Evolutionary conservation across 2,113 vertebrate genomes (phyloP).

Genomic region (Heterotilapia buettikoferi): DNA sequence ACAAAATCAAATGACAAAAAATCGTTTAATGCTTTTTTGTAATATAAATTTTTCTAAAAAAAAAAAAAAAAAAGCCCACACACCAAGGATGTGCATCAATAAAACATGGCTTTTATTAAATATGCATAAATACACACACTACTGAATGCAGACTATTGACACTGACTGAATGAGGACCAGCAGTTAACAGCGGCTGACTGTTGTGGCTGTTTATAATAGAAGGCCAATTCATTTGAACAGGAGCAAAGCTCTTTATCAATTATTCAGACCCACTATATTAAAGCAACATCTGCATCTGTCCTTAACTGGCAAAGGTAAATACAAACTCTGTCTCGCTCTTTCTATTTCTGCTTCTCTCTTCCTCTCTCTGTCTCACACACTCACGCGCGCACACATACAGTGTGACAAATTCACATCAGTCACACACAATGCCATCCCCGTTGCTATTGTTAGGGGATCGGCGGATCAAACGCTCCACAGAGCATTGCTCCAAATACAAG

Average conservation of each 20-base stretch:
- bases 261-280: constrained; percentile 58
- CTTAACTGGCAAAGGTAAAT: constrained; percentile 60
- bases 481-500: constrained; percentile 61
- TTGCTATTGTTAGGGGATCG: constrained; percentile 67
- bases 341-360: not conserved
- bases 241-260: constrained; percentile 65
- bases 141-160: constrained; percentile 54
- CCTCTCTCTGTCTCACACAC: not conserved
- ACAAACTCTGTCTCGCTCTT: constrained; percentile 5
- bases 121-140: constrained; percentile 61
- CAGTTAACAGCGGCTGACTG: constrained; percentile 54
- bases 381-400: constrained; percentile 18
- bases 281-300: constrained; percentile 36
- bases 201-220: constrained; percentile 52
- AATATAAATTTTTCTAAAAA: not conserved
- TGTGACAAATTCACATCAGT: constrained; percentile 75
- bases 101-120: constrained; percentile 64
- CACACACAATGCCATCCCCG: constrained; percentile 69
- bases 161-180: constrained; percentile 42
- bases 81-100: constrained; percentile 53
- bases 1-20: no score
- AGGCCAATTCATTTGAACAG: constrained; percentile 61
- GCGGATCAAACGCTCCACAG: constrained; percentile 61
- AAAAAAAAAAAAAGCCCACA: constrained; percentile 29
- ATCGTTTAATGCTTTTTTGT: constrained; percentile 27